Conservation (phyloP, 2,888 invertebrate species). For the Scaptomyza flava region DNA sequence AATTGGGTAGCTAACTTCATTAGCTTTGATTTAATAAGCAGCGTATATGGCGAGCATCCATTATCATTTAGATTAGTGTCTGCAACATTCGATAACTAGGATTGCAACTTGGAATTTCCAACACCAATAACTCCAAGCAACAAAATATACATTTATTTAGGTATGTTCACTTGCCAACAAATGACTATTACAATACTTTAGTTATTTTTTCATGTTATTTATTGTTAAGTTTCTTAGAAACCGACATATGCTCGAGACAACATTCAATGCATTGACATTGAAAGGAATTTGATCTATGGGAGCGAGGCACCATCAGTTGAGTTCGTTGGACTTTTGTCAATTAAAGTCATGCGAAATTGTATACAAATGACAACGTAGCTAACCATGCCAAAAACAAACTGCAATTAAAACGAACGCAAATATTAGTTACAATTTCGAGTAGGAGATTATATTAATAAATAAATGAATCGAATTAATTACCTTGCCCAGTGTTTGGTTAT, state of each 20-base stretch:
- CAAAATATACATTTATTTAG: conserved; percentile 18
- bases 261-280: conserved; percentile 9
- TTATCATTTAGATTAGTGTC: conserved; percentile 10
- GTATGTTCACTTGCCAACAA: neutral
- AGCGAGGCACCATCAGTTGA: neutral
- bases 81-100: conserved; percentile 17
- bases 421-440: neutral
- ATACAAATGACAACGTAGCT: conserved; percentile 77
- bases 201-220: conserved; percentile 19
- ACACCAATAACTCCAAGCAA: neutral
- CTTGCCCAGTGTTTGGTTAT: conserved; percentile 69
- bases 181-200: conserved; percentile 9
- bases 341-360: conserved; percentile 71
- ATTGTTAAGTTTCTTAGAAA: conserved; percentile 11
- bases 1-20: conserved; percentile 72
- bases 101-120: neutral
- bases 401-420: conserved; percentile 15
- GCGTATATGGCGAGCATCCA: conserved; percentile 19
- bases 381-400: conserved; percentile 71
- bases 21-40: conserved; percentile 62
- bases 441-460: no score
- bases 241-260: conserved; percentile 1
- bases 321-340: conserved; percentile 17
- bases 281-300: neutral
- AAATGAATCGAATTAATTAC: conserved; percentile 32